Conservation (phyloP, 2,113 vertebrate species). For the Charina bottae region DNA sequence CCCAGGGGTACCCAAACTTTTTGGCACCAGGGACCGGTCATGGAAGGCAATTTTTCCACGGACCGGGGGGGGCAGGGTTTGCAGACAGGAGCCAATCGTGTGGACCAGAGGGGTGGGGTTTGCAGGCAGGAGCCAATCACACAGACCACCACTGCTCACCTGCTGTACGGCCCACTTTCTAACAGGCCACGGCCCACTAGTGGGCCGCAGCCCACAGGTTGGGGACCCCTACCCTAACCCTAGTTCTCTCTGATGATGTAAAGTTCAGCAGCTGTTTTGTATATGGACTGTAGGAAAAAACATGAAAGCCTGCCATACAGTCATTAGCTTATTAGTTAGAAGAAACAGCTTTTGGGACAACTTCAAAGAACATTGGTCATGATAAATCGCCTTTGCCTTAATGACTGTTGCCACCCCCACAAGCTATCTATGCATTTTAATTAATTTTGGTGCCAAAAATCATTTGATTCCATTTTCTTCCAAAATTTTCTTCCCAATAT, state of each 20-base stretch:
- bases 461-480: background rate
- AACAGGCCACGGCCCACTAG: no score
- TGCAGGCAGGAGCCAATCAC: no score
- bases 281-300: constrained; percentile 24
- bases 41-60: no score
- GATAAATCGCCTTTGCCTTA: constrained; percentile 42
- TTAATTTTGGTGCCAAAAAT: background rate
- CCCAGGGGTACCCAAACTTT: no score
- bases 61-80: no score
- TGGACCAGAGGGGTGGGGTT: no score
- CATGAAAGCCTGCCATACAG: constrained; percentile 18
- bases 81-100: no score
- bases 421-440: background rate
- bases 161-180: no score
- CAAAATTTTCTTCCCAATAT: background rate
- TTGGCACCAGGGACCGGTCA: no score
- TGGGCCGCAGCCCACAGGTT: no score
- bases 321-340: constrained; percentile 10
- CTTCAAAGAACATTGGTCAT: constrained; percentile 40
- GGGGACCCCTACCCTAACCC: constrained; percentile 9
- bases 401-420: background rate
- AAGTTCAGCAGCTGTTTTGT: constrained; percentile 45
- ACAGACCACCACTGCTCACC: no score
- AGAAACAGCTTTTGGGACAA: constrained; percentile 44
- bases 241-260: constrained; percentile 38